phyloP scores from a whole-genome alignment of 2,888 invertebrate species.

The Tenthredo livida region DNA sequence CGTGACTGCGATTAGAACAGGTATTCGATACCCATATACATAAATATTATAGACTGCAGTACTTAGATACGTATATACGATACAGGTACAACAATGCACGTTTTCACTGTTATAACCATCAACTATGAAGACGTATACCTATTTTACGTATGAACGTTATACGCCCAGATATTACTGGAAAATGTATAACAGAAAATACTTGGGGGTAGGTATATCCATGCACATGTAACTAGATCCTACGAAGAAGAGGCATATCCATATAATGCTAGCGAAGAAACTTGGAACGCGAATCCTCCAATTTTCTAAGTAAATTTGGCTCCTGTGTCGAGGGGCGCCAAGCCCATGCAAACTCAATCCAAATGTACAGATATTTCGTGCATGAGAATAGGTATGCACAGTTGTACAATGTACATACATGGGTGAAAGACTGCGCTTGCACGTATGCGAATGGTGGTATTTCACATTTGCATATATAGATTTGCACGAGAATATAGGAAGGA shows the following conservation, averaged over 20 bases:
- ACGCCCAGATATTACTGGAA: no score
- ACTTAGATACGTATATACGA: no score
- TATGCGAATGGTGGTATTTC: neutral
- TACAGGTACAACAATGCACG: neutral
- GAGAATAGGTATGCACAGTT: neutral
- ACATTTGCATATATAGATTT: neutral
- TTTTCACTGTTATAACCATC: neutral
- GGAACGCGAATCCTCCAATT: conserved; percentile 43
- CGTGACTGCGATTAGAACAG: conserved; percentile 43
- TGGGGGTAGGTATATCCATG: no score
- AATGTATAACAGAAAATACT: no score
- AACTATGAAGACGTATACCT: neutral
- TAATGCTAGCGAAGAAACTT: conserved; percentile 27
- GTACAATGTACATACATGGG: neutral
- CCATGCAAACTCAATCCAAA: neutral
- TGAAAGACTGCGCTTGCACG: neutral
- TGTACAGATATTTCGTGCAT: conserved; percentile 1
- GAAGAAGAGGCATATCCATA: neutral
- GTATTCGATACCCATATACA: conserved; percentile 42
- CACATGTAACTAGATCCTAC: neutral
- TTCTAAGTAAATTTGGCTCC: conserved; percentile 38
- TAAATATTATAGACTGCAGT: conserved; percentile 41
- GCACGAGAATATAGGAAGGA: neutral
- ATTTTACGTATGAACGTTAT: no score
- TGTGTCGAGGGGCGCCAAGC: neutral